These are phyloP conservation scores for Macrosiphum euphorbiae DNA, from an alignment of 2,888 invertebrate species.

Conservation along the genomic window DNA sequence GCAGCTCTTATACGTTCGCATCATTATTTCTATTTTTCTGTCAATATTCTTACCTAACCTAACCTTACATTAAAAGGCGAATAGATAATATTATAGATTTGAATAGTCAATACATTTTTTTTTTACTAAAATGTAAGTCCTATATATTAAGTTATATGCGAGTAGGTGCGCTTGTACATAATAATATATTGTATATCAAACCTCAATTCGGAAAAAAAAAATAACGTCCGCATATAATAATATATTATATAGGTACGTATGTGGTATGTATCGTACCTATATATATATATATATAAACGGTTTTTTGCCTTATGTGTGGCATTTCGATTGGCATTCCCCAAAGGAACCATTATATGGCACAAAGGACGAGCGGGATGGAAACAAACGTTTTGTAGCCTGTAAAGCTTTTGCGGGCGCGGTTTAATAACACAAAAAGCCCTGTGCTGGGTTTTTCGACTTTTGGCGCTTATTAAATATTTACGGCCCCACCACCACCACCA, in stretches of 20 bases:
- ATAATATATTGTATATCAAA: slow-evolving; percentile 21
- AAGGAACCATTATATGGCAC: slow-evolving; percentile 62
- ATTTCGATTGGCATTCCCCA: slow-evolving; percentile 64
- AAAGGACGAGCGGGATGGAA: slow-evolving; percentile 44
- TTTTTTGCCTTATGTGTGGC: slow-evolving; percentile 48
- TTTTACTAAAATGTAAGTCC: neutral
- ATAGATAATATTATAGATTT: neutral
- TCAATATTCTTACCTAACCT: neutral
- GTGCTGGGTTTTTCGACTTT: slow-evolving; percentile 63
- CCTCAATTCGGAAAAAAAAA: slow-evolving; percentile 2
- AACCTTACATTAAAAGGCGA: neutral
- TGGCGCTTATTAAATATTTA: slow-evolving; percentile 65
- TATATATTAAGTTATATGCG: neutral
- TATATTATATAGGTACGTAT: neutral
- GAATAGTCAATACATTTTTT: neutral
- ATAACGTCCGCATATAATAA: neutral
- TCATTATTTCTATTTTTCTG: neutral
- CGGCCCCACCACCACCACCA: neutral
- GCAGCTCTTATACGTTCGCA: neutral
- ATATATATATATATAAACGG: neutral
- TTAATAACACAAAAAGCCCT: slow-evolving; percentile 65
- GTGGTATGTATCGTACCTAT: neutral
- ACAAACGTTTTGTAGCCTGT: slow-evolving; percentile 63
- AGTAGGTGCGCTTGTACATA: neutral
- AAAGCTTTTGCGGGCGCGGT: slow-evolving; percentile 63